phyloP scores from a whole-genome alignment of 2,113 vertebrate species.

The Gadus chalcogrammus region DNA sequence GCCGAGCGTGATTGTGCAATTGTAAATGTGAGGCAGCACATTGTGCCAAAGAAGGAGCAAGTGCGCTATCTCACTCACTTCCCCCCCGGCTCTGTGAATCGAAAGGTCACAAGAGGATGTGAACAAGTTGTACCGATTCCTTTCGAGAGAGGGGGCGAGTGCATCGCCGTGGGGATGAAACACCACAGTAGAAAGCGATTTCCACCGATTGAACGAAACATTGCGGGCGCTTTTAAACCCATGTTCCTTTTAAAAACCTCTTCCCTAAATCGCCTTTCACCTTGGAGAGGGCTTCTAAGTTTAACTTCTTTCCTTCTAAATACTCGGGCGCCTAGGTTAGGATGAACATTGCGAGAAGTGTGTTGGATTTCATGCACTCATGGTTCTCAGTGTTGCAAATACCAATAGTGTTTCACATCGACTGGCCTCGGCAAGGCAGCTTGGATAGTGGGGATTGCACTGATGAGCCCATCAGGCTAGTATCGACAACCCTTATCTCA shows the following conservation, averaged over 20 bases:
- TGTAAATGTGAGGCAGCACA: too few species aligned
- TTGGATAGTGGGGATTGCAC: too few species aligned
- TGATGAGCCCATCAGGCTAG: too few species aligned
- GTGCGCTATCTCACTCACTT: too few species aligned
- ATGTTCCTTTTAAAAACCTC: neutral
- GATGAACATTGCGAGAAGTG: constrained; percentile 10
- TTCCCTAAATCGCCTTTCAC: constrained; percentile 10
- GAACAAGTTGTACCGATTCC: neutral
- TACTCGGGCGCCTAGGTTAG: neutral
- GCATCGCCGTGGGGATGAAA: constrained; percentile 12
- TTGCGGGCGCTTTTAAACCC: constrained; percentile 10
- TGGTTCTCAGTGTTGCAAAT: too few species aligned
- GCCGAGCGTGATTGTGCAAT: too few species aligned
- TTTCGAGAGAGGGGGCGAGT: constrained; percentile 15
- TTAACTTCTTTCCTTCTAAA: constrained; percentile 10
- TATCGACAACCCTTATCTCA: too few species aligned
- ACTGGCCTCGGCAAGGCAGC: too few species aligned
- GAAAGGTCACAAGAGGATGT: too few species aligned
- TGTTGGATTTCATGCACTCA: neutral
- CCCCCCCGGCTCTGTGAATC: too few species aligned
- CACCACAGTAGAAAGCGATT: constrained; percentile 13
- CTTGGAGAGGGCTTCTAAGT: neutral
- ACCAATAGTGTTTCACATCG: too few species aligned
- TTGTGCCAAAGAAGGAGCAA: too few species aligned
- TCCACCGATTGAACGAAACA: constrained; percentile 14